These are phyloP conservation scores for Zaprionus gabonicus DNA, from an alignment of 1,140 invertebrate genomes.

Conservation along the genomic window DNA sequence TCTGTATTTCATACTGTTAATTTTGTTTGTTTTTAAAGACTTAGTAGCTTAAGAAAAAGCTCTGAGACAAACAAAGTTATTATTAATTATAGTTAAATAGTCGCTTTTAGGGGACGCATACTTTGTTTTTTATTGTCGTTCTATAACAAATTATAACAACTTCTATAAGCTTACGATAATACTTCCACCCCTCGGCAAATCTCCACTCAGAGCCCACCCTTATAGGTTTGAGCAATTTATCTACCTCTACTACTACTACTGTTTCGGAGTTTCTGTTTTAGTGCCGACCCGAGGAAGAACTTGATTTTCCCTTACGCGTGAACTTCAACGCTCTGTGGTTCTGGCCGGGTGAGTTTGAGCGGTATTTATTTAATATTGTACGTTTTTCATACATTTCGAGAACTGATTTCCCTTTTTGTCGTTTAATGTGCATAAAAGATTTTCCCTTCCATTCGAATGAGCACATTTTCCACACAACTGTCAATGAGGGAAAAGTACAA, in stretches of 20 bases:
- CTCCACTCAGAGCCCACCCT: slow-evolving; percentile 9
- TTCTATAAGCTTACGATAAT: slow-evolving; percentile 13
- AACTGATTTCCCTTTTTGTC: slow-evolving; percentile 83
- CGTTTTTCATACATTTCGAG: slow-evolving; percentile 73
- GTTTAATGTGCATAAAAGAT: slow-evolving; percentile 83
- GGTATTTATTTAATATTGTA: slow-evolving; percentile 82
- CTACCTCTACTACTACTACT: neutral
- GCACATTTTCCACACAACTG: slow-evolving; percentile 81
- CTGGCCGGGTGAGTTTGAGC: slow-evolving; percentile 11
- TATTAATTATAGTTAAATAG: slow-evolving; percentile 1
- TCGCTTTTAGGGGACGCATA: neutral
- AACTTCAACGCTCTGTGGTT: slow-evolving; percentile 81
- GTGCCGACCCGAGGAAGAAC: slow-evolving; percentile 14
- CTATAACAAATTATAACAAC: slow-evolving; percentile 1
- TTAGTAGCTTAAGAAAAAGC: too few species aligned
- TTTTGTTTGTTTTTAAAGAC: neutral
- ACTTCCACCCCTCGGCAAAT: slow-evolving; percentile 29
- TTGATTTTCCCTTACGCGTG: slow-evolving; percentile 63
- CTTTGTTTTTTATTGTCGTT: neutral
- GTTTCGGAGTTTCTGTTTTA: slow-evolving; percentile 9
- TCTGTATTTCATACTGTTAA: neutral
- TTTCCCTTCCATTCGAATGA: slow-evolving; percentile 77
- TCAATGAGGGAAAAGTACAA: slow-evolving; percentile 59
- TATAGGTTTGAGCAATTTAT: slow-evolving; percentile 19
- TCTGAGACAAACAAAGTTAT: too few species aligned